Evolutionary conservation across 2,888 invertebrate species (phyloP).

Genomic region (Cosmopolites sordidus): DNA sequence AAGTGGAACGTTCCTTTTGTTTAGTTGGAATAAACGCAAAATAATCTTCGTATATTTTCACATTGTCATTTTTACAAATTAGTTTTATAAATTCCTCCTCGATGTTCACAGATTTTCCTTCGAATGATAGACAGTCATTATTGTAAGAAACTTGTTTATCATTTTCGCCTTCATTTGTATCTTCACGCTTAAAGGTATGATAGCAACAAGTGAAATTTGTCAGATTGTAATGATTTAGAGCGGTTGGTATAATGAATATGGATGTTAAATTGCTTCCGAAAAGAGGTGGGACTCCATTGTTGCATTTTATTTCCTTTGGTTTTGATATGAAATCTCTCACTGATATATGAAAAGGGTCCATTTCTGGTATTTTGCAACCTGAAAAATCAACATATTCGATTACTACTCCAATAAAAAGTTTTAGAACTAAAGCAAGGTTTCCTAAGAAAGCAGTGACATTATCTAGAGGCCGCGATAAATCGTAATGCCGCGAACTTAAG

Average conservation of each 20-base stretch:
- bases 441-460: no score
- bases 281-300: constrained; percentile 52
- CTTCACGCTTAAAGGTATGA: constrained; percentile 54
- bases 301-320: constrained; percentile 52
- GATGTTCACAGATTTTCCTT: constrained; percentile 48
- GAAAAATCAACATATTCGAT: constrained; percentile 45
- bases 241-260: constrained; percentile 53
- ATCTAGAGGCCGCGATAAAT: no score
- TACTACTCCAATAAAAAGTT: no score
- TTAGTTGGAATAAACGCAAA: constrained; percentile 60
- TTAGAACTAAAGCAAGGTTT: no score
- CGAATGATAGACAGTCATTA: constrained; percentile 52
- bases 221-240: constrained; percentile 52
- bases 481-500: no score
- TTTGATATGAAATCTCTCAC: constrained; percentile 54
- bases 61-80: constrained; percentile 53
- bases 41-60: constrained; percentile 61
- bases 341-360: constrained; percentile 58
- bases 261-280: constrained; percentile 58
- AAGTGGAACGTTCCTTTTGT: constrained; percentile 21
- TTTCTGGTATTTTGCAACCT: constrained; percentile 64
- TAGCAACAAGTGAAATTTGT: constrained; percentile 60
- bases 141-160: constrained; percentile 53
- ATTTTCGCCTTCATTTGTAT: constrained; percentile 48
- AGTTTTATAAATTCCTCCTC: constrained; percentile 66